A percentile compares a stretch with the other conserved stretches of the same genome.
Evolutionary conservation across 2,113 vertebrate genomes (phyloP).

Genomic region (Python bivittatus): DNA sequence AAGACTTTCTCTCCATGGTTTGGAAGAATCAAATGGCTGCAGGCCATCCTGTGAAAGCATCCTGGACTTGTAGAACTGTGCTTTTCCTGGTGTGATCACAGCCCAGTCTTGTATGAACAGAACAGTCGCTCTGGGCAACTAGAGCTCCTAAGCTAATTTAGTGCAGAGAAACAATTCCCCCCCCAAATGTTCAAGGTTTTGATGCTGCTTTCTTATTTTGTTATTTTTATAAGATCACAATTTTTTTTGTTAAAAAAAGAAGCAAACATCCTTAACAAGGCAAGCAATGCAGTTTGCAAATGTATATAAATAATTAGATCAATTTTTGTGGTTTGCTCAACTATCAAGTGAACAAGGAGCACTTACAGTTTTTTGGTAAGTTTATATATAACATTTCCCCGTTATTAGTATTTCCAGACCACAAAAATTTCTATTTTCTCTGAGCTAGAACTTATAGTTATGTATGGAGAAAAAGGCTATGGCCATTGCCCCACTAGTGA

Average conservation of each 20-base stretch:
- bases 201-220: constrained; percentile 58
- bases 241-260: constrained; percentile 48
- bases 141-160: constrained; percentile 65
- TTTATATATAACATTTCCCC: constrained; percentile 62
- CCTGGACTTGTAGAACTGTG: constrained; percentile 62
- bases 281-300: constrained; percentile 69
- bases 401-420: constrained; percentile 65
- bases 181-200: constrained; percentile 55
- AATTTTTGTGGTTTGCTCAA: constrained; percentile 71
- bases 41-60: constrained; percentile 71
- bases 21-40: constrained; percentile 68
- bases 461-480: constrained; percentile 53
- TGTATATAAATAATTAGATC: constrained; percentile 65
- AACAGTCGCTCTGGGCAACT: constrained; percentile 53
- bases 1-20: constrained; percentile 68
- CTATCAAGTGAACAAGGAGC: constrained; percentile 69
- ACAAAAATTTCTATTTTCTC: constrained; percentile 44
- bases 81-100: constrained; percentile 57
- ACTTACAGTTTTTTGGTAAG: constrained; percentile 69
- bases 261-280: constrained; percentile 68
- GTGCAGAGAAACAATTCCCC: constrained; percentile 69
- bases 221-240: constrained; percentile 64
- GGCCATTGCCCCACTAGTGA: background rate
- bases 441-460: constrained; percentile 73
- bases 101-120: constrained; percentile 66